Evolutionary conservation across 2,113 vertebrate species (phyloP), one percentile per base, ranked within the genome.

Genomic region (Machaerirhynchus nigripectus): DNA sequence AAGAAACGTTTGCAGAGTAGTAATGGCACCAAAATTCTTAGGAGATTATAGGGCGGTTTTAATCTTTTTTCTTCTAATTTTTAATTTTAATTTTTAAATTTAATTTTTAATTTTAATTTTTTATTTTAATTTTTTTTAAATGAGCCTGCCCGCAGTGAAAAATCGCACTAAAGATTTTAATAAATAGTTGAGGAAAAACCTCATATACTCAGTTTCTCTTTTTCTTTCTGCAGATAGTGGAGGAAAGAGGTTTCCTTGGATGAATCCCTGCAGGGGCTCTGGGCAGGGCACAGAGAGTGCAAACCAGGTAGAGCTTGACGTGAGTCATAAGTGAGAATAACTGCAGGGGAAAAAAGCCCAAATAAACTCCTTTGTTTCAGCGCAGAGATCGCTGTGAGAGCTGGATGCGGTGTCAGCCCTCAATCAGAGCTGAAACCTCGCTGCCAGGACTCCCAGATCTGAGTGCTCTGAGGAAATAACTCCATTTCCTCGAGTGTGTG

Each of bases 1-100:
- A 87, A 52, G 77, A 89, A 95, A 91, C 8, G 12, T 87, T 92
- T 92, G 60, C 39, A 61, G 78, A 79, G 18, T 59, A 64, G 71
- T 31, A 89, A 91, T 56, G 35, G 71, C 64, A 79, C 42, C 33
- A 78, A 85, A 78, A 90, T 71, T 81, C 56, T 80, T 73, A n/a
- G 19, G 67, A 88, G 57, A 90, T 90, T 64, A 75, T 37, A 64
- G 37, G 4, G 3, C 49, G 27, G 0, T 28, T 56, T 60, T 63
- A 33, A 6, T 3, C 3, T 9, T 17, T 30, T 39, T 59, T 35
- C 6, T 37, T 23, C 27, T 4, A n/a, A 11, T 33, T 46, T 50
- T 69, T 7, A 22, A 37, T 8, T 15, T 28, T 19, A 27, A 69
- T 30, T 37, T 37, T 33, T 18, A 23, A 57, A 7, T 57, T 23